Evolutionary conservation across 2,797 vertebrate genomes (phyloP).

Genomic region (Pampus argenteus): DNA sequence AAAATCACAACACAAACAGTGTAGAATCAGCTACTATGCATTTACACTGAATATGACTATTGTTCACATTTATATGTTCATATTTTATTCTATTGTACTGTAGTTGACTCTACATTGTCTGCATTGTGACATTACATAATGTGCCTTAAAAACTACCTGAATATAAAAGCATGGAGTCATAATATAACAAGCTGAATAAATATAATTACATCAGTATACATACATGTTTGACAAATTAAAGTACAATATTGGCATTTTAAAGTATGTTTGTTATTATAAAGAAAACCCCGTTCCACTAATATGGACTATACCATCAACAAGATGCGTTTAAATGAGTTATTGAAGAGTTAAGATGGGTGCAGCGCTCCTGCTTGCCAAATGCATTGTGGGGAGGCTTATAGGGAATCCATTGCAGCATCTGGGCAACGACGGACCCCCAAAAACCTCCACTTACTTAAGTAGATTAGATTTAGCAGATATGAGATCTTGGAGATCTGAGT

Average conservation of each 20-base stretch:
- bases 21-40: conserved; percentile 29
- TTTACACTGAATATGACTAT: conserved; percentile 14
- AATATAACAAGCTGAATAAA: conserved; percentile 26
- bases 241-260: conserved; percentile 8
- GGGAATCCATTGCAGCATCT: too few relatives aligned
- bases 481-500: too few relatives aligned
- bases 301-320: too few relatives aligned
- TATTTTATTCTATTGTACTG: background rate
- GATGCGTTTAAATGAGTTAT: too few relatives aligned
- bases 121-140: conserved; percentile 29
- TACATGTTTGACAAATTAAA: conserved; percentile 8
- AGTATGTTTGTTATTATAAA: conserved; percentile 18
- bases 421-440: too few relatives aligned
- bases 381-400: too few relatives aligned
- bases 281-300: too few relatives aligned
- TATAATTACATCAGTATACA: conserved; percentile 20
- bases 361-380: too few relatives aligned
- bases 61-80: background rate
- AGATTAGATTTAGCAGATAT: too few relatives aligned
- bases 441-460: too few relatives aligned
- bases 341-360: too few relatives aligned
- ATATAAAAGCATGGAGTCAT: conserved; percentile 27
- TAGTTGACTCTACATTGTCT: conserved; percentile 26
- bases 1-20: conserved; percentile 7
- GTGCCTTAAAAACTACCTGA: conserved; percentile 14